These are phyloP conservation scores for Drosophila seguyi DNA, from an alignment of 1,140 invertebrate genomes.

Conservation along the genomic window DNA sequence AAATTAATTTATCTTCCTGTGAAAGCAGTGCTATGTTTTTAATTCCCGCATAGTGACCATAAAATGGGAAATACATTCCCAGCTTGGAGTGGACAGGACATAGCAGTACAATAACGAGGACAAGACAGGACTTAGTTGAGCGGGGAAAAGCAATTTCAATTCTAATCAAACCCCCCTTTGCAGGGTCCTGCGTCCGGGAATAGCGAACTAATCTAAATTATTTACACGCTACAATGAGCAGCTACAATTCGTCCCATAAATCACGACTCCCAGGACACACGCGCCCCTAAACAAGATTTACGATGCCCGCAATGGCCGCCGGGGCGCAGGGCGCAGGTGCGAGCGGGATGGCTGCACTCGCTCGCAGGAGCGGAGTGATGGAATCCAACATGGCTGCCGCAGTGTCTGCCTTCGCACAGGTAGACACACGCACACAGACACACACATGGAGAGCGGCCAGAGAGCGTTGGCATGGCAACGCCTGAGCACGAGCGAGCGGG, in stretches of 20 bases:
- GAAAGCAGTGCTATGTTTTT: slow-evolving; percentile 10
- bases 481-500: slow-evolving; percentile 16
- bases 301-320: slow-evolving; percentile 56
- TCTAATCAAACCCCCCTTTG: slow-evolving; percentile 58
- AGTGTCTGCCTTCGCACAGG: slow-evolving; percentile 65
- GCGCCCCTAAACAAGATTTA: slow-evolving; percentile 82
- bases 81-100: slow-evolving; percentile 13
- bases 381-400: slow-evolving; percentile 83
- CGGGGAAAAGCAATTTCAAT: slow-evolving; percentile 52
- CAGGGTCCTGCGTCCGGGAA: slow-evolving; percentile 38
- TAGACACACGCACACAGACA: slow-evolving; percentile 59
- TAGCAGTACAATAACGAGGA: not conserved
- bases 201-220: slow-evolving; percentile 81
- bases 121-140: slow-evolving; percentile 5
- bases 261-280: slow-evolving; percentile 83
- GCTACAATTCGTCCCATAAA: slow-evolving; percentile 82
- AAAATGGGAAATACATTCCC: slow-evolving; percentile 46
- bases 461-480: slow-evolving; percentile 70
- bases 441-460: slow-evolving; percentile 8
- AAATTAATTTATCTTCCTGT: slow-evolving; percentile 19
- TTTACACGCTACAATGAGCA: slow-evolving; percentile 82
- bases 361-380: slow-evolving; percentile 68
- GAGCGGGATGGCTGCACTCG: slow-evolving; percentile 63
- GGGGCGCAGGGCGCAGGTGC: slow-evolving; percentile 33
- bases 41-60: slow-evolving; percentile 37